Evolutionary conservation across 2,888 invertebrate genomes (phyloP).

Genomic region (Barypeithes pellucidus): DNA sequence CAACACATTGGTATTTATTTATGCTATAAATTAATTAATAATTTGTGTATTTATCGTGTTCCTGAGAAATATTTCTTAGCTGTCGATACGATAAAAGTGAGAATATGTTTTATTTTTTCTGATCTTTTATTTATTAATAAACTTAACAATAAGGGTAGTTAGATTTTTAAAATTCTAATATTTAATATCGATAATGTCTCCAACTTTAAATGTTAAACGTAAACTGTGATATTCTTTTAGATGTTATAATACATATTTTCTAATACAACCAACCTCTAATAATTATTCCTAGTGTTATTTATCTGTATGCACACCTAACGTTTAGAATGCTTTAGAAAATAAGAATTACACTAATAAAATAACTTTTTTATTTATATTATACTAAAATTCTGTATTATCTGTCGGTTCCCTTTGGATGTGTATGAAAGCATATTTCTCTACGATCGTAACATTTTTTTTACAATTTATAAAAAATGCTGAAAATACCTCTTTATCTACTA

Average conservation of each 20-base stretch:
- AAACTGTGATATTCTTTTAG: slow-evolving; percentile 25
- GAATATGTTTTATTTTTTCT: neutral
- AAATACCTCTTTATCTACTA: no score
- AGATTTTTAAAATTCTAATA: slow-evolving; percentile 5
- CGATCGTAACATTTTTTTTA: no score
- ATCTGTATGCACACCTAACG: neutral
- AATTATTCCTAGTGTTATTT: neutral
- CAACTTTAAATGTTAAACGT: slow-evolving; percentile 18
- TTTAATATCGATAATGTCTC: neutral
- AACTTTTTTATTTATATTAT: neutral
- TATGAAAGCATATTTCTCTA: neutral
- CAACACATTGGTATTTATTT: no score
- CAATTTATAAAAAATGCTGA: no score
- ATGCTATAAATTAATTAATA: no score
- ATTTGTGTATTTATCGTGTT: no score
- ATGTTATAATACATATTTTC: slow-evolving; percentile 8
- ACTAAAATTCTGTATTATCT: neutral
- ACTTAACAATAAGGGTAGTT: slow-evolving; percentile 1
- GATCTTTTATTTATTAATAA: neutral
- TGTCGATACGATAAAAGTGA: no score
- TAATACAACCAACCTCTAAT: neutral
- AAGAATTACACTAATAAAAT: neutral
- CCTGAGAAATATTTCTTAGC: no score
- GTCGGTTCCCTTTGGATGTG: neutral
- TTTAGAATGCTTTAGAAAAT: neutral